A percentile compares a stretch with the other conserved stretches of the same genome.
phyloP scores from a whole-genome alignment of 2,797 vertebrate species.

The Smutsia gigantea region DNA sequence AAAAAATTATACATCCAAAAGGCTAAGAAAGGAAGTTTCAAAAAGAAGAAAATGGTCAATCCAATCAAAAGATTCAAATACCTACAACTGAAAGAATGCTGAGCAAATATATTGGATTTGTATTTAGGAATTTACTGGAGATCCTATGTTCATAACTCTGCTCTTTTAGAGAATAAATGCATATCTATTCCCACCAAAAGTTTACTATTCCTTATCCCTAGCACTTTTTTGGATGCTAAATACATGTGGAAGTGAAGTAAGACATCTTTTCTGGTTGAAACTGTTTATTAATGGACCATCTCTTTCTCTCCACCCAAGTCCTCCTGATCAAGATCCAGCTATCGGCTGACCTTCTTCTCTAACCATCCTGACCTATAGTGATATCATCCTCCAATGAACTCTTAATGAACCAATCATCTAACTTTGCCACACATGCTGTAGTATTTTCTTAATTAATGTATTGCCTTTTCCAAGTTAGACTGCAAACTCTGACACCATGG shows the following conservation, averaged over 20 bases:
- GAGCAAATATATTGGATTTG: neutral
- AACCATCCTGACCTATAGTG: neutral
- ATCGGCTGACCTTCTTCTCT: neutral
- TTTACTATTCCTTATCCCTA: neutral
- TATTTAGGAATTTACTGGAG: slow-evolving; percentile 39
- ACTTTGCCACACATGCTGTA: neutral
- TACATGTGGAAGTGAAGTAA: neutral
- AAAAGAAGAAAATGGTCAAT: neutral
- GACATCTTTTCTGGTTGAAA: neutral
- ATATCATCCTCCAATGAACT: neutral
- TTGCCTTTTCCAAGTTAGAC: neutral
- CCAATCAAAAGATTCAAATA: slow-evolving; percentile 35
- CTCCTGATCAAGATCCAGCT: neutral
- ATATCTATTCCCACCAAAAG: neutral
- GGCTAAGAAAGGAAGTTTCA: slow-evolving; percentile 33
- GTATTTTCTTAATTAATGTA: neutral
- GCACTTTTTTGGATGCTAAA: neutral
- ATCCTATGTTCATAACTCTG: neutral
- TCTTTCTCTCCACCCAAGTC: neutral
- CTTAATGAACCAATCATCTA: neutral
- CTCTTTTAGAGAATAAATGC: slow-evolving; percentile 23
- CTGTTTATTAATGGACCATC: neutral
- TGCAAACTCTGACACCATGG: neutral
- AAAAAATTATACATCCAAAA: neutral
- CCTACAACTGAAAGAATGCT: slow-evolving; percentile 17